Percentiles rank a stretch among this genome's conserved stretches.
Evolutionary conservation across 2,888 invertebrate genomes (phyloP).

Genomic region (Meganola albula): DNA sequence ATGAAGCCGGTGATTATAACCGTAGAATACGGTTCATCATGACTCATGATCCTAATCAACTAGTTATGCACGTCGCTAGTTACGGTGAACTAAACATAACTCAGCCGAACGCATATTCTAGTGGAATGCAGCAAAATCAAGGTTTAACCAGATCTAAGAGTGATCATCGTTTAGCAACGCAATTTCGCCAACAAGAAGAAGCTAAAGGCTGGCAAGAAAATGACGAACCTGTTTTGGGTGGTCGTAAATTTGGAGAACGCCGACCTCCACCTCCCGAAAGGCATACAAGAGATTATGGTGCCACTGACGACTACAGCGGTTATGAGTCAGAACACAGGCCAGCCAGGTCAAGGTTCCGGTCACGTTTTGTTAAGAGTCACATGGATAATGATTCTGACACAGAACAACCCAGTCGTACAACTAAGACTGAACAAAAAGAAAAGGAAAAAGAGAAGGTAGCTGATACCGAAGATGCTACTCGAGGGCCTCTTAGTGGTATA

Average conservation of each 20-base stretch:
- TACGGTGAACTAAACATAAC: conserved; percentile 94
- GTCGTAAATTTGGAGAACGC: conserved; percentile 88
- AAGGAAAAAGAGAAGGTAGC: conserved; percentile 84
- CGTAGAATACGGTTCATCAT: conserved; percentile 90
- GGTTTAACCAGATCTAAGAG: conserved; percentile 95
- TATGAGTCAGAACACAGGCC: conserved; percentile 81
- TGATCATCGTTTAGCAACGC: conserved; percentile 92
- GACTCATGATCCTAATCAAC: conserved; percentile 94
- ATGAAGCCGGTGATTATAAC: conserved; percentile 93
- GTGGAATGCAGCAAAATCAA: conserved; percentile 79
- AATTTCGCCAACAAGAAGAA: conserved; percentile 92
- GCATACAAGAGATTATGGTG: conserved; percentile 78
- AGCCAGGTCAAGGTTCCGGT: conserved; percentile 82
- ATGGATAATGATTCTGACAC: conserved; percentile 87
- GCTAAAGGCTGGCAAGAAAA: conserved; percentile 79
- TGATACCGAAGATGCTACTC: conserved; percentile 93
- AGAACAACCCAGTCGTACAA: conserved; percentile 79
- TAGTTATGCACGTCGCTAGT: conserved; percentile 91
- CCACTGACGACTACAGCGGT: conserved; percentile 82
- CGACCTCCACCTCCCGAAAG: conserved; percentile 72
- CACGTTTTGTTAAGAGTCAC: conserved; percentile 82
- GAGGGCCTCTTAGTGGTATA: conserved; percentile 92
- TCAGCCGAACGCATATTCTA: conserved; percentile 78
- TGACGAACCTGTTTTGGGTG: conserved; percentile 84
- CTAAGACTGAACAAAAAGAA: conserved; percentile 81